Evolutionary conservation across 2,113 vertebrate genomes (phyloP).

Genomic region (Corythornis vintsioides): DNA sequence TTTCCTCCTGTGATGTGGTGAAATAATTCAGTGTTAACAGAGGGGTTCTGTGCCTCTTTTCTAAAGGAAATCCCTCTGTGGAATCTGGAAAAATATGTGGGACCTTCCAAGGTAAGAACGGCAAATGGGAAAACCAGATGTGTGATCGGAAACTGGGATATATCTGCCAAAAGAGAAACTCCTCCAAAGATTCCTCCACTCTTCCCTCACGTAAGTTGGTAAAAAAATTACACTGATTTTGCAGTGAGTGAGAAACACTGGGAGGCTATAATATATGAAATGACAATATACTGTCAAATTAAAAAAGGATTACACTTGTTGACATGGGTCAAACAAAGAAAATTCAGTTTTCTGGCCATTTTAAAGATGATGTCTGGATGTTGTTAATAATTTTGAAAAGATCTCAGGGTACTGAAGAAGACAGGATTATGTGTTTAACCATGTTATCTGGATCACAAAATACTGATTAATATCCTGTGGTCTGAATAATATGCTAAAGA

Average conservation of each 20-base stretch:
- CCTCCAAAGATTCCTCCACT: conserved; percentile 64
- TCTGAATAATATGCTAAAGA: not conserved
- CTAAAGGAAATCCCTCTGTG: conserved; percentile 85
- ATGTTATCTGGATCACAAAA: not conserved
- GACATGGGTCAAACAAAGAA: not conserved
- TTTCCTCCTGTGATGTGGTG: not conserved
- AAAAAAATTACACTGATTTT: not conserved
- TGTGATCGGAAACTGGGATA: conserved; percentile 88
- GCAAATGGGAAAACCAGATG: conserved; percentile 87
- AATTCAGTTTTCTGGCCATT: not conserved
- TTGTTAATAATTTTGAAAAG: not conserved
- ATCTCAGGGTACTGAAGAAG: not conserved
- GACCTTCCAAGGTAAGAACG: conserved; percentile 83
- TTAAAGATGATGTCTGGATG: not conserved
- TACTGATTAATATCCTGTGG: not conserved
- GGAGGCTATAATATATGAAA: not conserved
- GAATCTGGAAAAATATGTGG: conserved; percentile 86
- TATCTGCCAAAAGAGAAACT: conserved; percentile 90
- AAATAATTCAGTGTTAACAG: not conserved
- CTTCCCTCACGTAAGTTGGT: conserved; percentile 59
- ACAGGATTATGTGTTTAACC: not conserved
- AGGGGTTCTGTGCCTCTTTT: not conserved
- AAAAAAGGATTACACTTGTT: not conserved
- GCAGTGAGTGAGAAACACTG: not conserved
- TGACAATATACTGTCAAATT: not conserved